Conservation (phyloP, 2,113 vertebrate genomes). For the Heteronetta atricapilla region DNA sequence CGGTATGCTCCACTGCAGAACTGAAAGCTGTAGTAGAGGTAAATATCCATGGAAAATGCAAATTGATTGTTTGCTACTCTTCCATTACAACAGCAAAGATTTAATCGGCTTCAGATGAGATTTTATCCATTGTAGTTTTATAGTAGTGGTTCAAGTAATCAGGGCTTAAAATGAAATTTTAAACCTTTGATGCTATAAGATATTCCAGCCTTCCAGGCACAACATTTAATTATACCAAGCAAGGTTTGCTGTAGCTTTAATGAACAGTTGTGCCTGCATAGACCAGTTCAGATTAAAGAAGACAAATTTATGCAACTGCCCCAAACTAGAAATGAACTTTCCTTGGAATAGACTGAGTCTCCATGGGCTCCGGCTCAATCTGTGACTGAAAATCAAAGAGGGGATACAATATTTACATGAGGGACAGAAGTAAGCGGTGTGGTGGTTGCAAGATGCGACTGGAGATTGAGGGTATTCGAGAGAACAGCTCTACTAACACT, state of each 20-base stretch:
- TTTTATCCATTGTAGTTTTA: constrained; percentile 21
- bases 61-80: neutral
- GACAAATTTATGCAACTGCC: neutral
- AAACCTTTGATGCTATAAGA: neutral
- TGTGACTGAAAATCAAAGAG: neutral
- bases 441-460: neutral
- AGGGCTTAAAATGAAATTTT: constrained; percentile 3
- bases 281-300: neutral
- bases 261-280: neutral
- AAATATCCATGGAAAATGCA: constrained; percentile 24
- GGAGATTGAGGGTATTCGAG: neutral
- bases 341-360: neutral
- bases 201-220: constrained; percentile 26
- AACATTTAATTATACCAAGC: neutral
- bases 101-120: constrained; percentile 35
- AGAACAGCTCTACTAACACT: neutral
- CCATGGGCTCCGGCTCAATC: rapidly evolving
- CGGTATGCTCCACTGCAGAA: neutral
- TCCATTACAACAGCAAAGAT: constrained; percentile 23
- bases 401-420: neutral
- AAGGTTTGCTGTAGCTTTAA: neutral
- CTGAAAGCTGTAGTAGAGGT: neutral
- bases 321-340: neutral
- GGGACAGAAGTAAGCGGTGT: neutral
- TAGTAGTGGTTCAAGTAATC: constrained; percentile 16